phyloP scores from a whole-genome alignment of 2,113 vertebrate species.

The Petaurus breviceps region DNA sequence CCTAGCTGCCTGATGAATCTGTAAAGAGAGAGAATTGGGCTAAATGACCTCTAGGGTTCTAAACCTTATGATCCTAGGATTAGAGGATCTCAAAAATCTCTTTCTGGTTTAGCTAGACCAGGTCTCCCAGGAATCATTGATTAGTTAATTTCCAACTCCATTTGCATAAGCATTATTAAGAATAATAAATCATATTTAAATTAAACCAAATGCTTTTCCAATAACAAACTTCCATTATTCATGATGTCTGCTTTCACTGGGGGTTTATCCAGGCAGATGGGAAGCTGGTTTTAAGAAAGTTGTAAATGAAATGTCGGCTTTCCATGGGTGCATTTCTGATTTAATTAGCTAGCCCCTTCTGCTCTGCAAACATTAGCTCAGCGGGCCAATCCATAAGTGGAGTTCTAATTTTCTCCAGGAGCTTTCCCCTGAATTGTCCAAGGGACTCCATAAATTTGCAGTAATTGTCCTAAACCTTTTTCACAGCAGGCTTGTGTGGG shows the following conservation, averaged over 20 bases:
- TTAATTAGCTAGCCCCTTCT: conserved; percentile 76
- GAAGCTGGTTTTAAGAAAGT: conserved; percentile 76
- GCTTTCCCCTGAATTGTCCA: conserved; percentile 77
- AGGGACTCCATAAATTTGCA: conserved; percentile 57
- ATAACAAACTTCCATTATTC: conserved; percentile 41
- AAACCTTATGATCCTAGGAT: neutral
- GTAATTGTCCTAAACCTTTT: conserved; percentile 70
- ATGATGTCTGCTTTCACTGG: conserved; percentile 64
- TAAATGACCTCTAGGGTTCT: neutral
- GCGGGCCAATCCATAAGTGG: conserved; percentile 81
- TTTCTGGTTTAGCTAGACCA: neutral
- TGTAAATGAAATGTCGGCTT: conserved; percentile 74
- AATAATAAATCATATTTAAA: conserved; percentile 56
- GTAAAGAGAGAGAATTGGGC: neutral
- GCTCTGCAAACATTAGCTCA: conserved; percentile 77
- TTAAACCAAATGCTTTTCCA: conserved; percentile 57
- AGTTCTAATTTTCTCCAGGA: conserved; percentile 71
- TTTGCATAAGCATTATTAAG: conserved; percentile 48
- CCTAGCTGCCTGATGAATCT: neutral
- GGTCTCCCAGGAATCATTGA: neutral
- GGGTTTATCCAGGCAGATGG: conserved; percentile 77
- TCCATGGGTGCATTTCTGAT: conserved; percentile 69
- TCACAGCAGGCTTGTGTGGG: conserved; percentile 18
- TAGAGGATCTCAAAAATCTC: neutral
- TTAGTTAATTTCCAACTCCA: conserved; percentile 17